Base-by-base conservation (phyloP, 2,888 invertebrate genomes). In the Lepidonotus clava region DNA sequence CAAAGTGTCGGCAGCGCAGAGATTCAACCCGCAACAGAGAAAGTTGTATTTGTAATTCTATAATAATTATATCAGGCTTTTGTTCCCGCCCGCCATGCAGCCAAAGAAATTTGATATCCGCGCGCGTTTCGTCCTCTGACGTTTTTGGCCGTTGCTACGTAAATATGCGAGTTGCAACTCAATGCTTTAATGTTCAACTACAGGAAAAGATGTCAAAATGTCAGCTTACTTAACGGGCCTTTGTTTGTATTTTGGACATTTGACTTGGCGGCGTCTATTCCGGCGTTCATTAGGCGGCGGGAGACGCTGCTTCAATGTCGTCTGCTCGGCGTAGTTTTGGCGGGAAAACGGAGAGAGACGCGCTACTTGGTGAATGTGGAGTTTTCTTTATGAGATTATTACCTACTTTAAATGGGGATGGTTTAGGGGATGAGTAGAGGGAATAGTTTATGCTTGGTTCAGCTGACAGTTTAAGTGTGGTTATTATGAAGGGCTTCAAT, bases 1-100 rank as follows among this genome's bases (percentile, higher is more conserved):
- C 71, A 71, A 71, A 71, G 71, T 71, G 21, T 8, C 11, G 36
- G 38, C 66, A 36, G 36, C 36, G 36, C 71, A 34, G 36, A 71
- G 71, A 71, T 71, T 38, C 71, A 71, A 34, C 0, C 38, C 34
- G n/a, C 71, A 71, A 71, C 71, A 71, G 36, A 28, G 61, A n/a
- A 71, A 38, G 8, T 71, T 71, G 71, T 71, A 71, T 71, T 71
- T 71, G 71, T 71, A 71, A 71, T 71, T 71, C 71, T 71, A 71
- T 71, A 71, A 71, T 71, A 71, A 71, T 71, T 71, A 71, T 71
- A 71, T 71, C 71, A 71, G 36, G 71, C 71, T 71, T 71, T 71
- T 71, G 71, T 71, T 71, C 36, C 71, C 36, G n/a, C n/a, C 21
- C 71, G 71, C 71, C 71, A 36, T 71, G 71, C 71, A 34, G 24